These are phyloP conservation scores for Miltochrista miniata DNA, from an alignment of 2,888 invertebrate species.

Conservation along the genomic window DNA sequence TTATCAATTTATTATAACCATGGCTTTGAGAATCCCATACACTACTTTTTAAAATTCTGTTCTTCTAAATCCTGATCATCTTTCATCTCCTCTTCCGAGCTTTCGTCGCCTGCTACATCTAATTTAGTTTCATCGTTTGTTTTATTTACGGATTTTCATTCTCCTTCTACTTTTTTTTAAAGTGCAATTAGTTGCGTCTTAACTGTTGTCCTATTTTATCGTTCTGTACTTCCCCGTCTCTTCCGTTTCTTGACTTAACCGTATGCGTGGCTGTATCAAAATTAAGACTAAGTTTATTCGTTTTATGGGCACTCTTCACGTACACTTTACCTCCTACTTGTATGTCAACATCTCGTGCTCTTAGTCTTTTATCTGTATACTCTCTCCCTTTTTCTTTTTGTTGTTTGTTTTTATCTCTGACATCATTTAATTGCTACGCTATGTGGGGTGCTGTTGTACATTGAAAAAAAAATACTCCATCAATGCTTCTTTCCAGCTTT, in stretches of 20 bases:
- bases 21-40: background rate
- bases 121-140: background rate
- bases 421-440: background rate
- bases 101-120: background rate
- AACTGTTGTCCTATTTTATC: background rate
- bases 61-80: slow-evolving; percentile 1
- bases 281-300: background rate
- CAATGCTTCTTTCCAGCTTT: background rate
- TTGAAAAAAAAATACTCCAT: background rate
- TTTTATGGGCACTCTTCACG: background rate
- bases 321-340: background rate
- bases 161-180: too few species aligned
- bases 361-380: background rate
- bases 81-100: background rate
- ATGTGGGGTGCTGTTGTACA: too few species aligned
- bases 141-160: background rate
- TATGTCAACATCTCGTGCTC: background rate
- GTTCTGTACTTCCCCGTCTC: background rate
- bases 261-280: background rate
- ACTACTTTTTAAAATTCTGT: background rate
- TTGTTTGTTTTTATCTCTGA: background rate
- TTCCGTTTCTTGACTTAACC: background rate
- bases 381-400: background rate
- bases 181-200: background rate
- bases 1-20: background rate